phyloP scores from a whole-genome alignment of 2,797 vertebrate species.

The Gadopsis marmoratus region DNA sequence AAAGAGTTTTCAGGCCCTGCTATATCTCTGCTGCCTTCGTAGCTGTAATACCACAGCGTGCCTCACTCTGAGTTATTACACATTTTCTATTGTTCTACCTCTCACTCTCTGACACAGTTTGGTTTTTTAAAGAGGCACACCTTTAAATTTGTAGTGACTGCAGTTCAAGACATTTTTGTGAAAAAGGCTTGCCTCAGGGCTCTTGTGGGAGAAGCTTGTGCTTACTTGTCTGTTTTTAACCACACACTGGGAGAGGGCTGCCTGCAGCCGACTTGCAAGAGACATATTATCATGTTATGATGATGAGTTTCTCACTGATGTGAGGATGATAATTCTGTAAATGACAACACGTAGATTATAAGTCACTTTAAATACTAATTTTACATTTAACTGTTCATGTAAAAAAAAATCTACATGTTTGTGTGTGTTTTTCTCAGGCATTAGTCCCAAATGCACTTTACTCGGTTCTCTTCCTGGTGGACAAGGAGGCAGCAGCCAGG shows the following conservation, averaged over 20 bases:
- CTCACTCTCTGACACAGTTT: conserved; percentile 35
- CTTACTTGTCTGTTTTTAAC: conserved; percentile 81
- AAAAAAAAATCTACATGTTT: background rate
- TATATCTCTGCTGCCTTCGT: conserved; percentile 39
- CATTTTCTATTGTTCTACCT: conserved; percentile 48
- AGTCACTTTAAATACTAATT: conserved; percentile 34
- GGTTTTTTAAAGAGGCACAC: conserved; percentile 50
- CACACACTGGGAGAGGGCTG: conserved; percentile 58
- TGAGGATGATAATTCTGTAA: conserved; percentile 51
- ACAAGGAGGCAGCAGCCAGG: conserved; percentile 86
- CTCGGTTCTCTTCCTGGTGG: conserved; percentile 84
- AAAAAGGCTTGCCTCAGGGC: conserved; percentile 73
- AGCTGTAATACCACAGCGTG: conserved; percentile 21
- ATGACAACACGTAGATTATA: conserved; percentile 47
- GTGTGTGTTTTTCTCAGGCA: conserved; percentile 73
- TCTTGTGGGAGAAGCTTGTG: conserved; percentile 68
- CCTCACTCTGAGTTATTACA: conserved; percentile 28
- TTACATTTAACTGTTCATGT: conserved; percentile 13
- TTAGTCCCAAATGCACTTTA: conserved; percentile 87
- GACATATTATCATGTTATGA: conserved; percentile 68
- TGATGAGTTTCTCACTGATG: conserved; percentile 66
- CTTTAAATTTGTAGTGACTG: conserved; percentile 56
- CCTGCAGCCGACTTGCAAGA: conserved; percentile 55
- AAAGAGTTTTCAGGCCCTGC: conserved; percentile 28
- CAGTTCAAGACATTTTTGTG: conserved; percentile 59